Evolutionary conservation across 2,113 vertebrate genomes (phyloP).

Genomic region (Vimba vimba): DNA sequence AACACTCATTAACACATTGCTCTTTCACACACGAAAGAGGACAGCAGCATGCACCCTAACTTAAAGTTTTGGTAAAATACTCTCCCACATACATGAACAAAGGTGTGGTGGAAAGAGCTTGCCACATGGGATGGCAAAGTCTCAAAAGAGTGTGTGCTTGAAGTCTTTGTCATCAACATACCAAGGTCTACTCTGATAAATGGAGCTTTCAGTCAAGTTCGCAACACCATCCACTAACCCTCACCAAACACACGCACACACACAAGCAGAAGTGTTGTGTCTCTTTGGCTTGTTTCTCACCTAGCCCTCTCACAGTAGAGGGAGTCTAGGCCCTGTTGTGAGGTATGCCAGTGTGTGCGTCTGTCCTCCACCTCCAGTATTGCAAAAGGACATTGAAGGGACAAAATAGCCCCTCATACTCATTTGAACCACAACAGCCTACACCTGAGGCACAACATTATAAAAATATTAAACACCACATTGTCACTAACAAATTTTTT

Average conservation of each 20-base stretch:
- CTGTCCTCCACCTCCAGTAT: slow-evolving; percentile 32
- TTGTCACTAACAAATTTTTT: not conserved
- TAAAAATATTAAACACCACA: slow-evolving; percentile 13
- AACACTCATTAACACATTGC: slow-evolving; percentile 52
- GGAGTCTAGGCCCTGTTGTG: slow-evolving; percentile 19
- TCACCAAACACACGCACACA: not conserved
- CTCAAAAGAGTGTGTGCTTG: not conserved
- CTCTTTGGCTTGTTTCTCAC: slow-evolving; percentile 5
- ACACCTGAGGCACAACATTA: slow-evolving; percentile 29
- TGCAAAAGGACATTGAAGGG: slow-evolving; percentile 36
- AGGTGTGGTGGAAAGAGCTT: slow-evolving; percentile 39
- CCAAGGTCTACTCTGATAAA: slow-evolving; percentile 48
- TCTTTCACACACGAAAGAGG: slow-evolving; percentile 28
- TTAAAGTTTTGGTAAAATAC: slow-evolving; percentile 51
- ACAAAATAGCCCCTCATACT: slow-evolving; percentile 6
- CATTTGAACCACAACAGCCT: not conserved
- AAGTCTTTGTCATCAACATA: slow-evolving; percentile 5
- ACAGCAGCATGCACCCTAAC: slow-evolving; percentile 13
- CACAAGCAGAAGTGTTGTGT: not conserved
- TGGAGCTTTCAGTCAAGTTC: slow-evolving; percentile 38
- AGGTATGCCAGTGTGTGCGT: not conserved
- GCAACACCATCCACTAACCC: slow-evolving; percentile 9
- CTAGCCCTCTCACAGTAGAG: slow-evolving; percentile 33
- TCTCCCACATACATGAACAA: slow-evolving; percentile 20
- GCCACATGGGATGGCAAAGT: not conserved